phyloP scores from a whole-genome alignment of 2,113 vertebrate species.

The Gobius niger region DNA sequence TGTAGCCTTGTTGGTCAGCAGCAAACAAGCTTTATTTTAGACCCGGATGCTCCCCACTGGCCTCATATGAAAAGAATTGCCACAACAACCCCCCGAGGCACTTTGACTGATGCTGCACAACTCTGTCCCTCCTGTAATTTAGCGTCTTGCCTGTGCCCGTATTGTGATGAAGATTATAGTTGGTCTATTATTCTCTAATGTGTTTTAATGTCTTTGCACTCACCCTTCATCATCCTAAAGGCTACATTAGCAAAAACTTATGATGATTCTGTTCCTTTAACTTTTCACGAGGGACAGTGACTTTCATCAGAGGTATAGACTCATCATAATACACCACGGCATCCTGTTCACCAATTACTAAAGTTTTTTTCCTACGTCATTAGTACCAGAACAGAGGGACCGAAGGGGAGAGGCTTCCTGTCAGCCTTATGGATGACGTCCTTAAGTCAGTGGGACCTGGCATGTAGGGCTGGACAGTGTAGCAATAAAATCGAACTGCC shows the following conservation, averaged over 20 bases:
- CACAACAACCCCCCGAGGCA: slow-evolving; percentile 19
- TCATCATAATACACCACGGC: neutral
- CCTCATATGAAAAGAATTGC: slow-evolving; percentile 21
- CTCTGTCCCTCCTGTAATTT: slow-evolving; percentile 2
- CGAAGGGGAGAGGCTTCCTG: no score
- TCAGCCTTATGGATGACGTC: no score
- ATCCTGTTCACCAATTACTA: slow-evolving; percentile 1
- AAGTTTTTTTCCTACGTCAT: neutral
- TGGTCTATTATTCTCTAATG: neutral
- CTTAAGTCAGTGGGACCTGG: no score
- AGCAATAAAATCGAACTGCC: no score
- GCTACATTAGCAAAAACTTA: neutral
- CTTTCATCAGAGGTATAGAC: neutral
- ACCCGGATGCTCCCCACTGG: slow-evolving; percentile 15
- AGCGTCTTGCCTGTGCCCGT: neutral
- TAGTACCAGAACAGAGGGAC: neutral
- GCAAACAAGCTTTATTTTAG: slow-evolving; percentile 29
- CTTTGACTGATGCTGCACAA: slow-evolving; percentile 12
- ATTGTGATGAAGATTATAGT: slow-evolving; percentile 3
- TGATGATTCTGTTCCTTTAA: slow-evolving; percentile 3
- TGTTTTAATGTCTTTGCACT: neutral
- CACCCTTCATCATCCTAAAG: neutral
- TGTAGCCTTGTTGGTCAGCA: slow-evolving; percentile 28
- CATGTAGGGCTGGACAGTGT: no score
- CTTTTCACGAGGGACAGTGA: neutral